Conservation (phyloP, 2,797 vertebrate genomes). For the Dromococcyx pavoninus region DNA sequence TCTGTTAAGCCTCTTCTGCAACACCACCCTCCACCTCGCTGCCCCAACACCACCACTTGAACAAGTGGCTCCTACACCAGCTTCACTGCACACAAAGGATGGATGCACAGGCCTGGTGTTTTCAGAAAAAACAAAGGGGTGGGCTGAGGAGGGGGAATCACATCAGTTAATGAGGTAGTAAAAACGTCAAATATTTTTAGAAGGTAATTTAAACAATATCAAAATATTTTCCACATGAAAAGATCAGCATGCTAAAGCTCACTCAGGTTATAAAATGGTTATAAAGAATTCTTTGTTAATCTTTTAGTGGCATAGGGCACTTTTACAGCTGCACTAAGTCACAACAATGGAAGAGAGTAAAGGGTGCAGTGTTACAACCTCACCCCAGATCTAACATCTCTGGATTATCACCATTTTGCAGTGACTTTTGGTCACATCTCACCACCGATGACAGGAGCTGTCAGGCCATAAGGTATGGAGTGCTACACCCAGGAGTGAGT, state of each 20-base stretch:
- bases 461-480: neutral
- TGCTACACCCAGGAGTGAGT: neutral
- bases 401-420: neutral
- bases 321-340: neutral
- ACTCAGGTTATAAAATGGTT: neutral
- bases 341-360: neutral
- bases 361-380: neutral
- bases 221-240: neutral
- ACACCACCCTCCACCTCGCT: neutral
- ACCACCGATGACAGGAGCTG: neutral
- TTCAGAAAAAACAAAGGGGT: neutral
- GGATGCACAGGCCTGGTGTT: accelerated
- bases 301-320: neutral
- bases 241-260: neutral
- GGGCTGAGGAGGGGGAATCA: neutral
- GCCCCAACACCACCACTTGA: neutral
- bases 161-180: neutral
- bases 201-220: neutral
- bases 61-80: constrained; percentile 18
- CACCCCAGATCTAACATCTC: neutral
- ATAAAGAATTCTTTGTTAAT: neutral
- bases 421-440: neutral
- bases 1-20: neutral
- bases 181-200: neutral
- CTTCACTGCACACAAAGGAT: neutral